Evolutionary conservation across 2,888 invertebrate genomes (phyloP).

Genomic region (Phengaris alcon): DNA sequence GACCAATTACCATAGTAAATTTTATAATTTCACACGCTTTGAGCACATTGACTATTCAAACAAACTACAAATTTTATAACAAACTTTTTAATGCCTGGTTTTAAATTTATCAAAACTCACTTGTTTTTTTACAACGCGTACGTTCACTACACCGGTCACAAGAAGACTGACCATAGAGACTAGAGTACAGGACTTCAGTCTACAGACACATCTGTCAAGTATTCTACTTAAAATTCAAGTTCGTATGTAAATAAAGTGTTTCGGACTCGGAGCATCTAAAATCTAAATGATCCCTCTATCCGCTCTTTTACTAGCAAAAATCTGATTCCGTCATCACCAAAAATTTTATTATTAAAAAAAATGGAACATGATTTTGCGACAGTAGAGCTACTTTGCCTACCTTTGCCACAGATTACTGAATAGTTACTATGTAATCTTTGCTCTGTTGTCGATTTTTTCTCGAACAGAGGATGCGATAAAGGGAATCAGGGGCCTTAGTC

Average conservation of each 20-base stretch:
- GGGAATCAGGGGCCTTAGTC: no score
- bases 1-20: background rate
- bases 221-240: conserved; percentile 3
- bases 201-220: background rate
- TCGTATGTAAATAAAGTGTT: background rate
- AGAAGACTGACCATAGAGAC: background rate
- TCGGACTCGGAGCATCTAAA: background rate
- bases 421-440: no score
- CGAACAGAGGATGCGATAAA: no score
- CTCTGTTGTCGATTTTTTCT: no score
- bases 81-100: background rate
- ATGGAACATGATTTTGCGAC: no score
- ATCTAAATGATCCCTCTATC: background rate
- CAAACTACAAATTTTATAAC: background rate
- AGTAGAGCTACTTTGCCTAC: no score
- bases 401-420: no score
- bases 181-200: background rate
- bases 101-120: background rate
- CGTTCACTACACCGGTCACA: background rate
- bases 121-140: conserved; percentile 13
- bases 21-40: background rate
- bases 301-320: background rate
- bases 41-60: background rate
- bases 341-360: no score
- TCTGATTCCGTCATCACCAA: background rate